These are phyloP conservation scores for Anabacerthia variegaticeps DNA, from an alignment of 2,797 vertebrate species.

Conservation along the genomic window DNA sequence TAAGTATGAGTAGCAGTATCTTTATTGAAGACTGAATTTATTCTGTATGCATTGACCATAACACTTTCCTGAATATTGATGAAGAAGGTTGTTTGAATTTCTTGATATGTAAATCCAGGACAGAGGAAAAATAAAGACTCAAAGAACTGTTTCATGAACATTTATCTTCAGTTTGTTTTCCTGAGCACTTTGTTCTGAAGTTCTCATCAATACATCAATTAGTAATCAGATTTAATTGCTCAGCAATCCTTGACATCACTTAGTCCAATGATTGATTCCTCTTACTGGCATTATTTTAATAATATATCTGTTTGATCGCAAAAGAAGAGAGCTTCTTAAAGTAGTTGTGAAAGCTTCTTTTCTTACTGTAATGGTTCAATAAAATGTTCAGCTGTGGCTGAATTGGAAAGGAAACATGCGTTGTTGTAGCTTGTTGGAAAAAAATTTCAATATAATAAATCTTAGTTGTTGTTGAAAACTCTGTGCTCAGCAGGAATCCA, in stretches of 20 bases:
- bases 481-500: neutral
- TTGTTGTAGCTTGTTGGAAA: neutral
- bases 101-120: neutral
- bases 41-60: neutral
- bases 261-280: neutral
- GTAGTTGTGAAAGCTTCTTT: neutral
- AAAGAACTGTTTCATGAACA: neutral
- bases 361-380: neutral
- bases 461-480: slow-evolving; percentile 25
- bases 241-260: neutral
- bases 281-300: neutral
- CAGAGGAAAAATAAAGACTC: neutral
- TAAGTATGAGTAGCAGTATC: neutral
- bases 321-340: neutral
- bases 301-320: neutral
- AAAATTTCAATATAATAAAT: neutral
- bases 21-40: neutral
- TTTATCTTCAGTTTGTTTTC: neutral
- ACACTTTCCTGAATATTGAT: neutral
- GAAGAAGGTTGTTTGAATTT: neutral
- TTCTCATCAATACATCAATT: neutral
- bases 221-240: neutral
- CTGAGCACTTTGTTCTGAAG: neutral
- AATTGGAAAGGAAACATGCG: neutral
- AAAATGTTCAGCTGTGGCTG: neutral